phyloP scores from a whole-genome alignment of 2,888 invertebrate genomes.

The Eilema caniola region DNA sequence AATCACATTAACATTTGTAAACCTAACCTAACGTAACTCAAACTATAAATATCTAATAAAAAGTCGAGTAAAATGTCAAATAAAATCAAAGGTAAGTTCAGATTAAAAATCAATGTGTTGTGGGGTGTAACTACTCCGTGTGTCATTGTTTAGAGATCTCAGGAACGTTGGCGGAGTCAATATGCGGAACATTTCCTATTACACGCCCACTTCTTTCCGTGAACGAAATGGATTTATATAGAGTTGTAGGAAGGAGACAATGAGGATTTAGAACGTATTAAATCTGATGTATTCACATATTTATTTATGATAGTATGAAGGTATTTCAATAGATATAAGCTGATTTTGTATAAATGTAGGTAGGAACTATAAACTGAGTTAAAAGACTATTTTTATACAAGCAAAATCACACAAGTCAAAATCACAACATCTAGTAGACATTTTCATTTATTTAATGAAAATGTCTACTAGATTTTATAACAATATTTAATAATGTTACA shows the following conservation, averaged over 20 bases:
- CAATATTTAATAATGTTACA: too few relatives aligned
- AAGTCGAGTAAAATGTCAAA: constrained; percentile 19
- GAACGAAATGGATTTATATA: constrained; percentile 63
- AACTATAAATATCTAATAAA: background rate
- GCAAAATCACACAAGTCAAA: too few relatives aligned
- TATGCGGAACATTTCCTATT: constrained; percentile 87
- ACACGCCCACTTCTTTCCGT: constrained; percentile 86
- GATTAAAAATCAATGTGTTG: constrained; percentile 54
- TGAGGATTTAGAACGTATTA: background rate
- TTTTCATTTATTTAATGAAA: too few relatives aligned
- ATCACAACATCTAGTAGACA: too few relatives aligned
- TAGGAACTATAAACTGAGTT: too few relatives aligned
- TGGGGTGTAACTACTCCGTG: constrained; percentile 60
- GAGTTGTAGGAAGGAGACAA: constrained; percentile 50
- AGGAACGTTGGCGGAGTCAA: constrained; percentile 82
- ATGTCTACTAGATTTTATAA: too few relatives aligned
- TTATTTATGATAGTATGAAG: background rate
- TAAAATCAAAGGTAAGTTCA: constrained; percentile 41
- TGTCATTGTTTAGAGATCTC: constrained; percentile 85
- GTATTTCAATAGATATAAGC: background rate
- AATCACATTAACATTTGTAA: background rate
- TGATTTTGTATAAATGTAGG: too few relatives aligned
- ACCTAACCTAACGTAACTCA: background rate
- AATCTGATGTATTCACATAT: background rate
- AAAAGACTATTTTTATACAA: too few relatives aligned